Percentiles rank a stretch among this genome's conserved stretches.
Evolutionary conservation across 2,888 invertebrate genomes (phyloP).

Genomic region (Meandrusa payeni): DNA sequence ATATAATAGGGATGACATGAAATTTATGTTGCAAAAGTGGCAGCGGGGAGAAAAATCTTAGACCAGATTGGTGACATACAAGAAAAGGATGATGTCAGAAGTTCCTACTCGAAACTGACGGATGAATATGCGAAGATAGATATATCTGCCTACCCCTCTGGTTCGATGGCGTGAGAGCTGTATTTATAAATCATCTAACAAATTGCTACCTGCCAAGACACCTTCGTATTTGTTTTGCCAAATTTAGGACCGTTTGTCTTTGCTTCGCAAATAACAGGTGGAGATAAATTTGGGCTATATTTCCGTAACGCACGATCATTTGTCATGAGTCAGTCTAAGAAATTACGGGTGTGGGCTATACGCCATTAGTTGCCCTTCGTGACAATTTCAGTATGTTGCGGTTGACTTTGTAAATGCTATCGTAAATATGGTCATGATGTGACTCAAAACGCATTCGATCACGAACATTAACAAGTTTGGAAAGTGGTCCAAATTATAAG

Average conservation of each 20-base stretch:
- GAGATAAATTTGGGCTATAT: conserved; percentile 41
- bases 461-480: conserved; percentile 38
- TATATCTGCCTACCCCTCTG: too few relatives aligned
- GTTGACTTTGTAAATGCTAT: conserved; percentile 35
- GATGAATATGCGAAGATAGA: too few relatives aligned
- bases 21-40: too few relatives aligned
- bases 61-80: too few relatives aligned
- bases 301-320: conserved; percentile 47
- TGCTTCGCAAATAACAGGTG: conserved; percentile 44
- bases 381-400: conserved; percentile 48
- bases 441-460: conserved; percentile 51
- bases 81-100: too few relatives aligned
- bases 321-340: conserved; percentile 39
- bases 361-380: conserved; percentile 45
- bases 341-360: conserved; percentile 33
- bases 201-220: conserved; percentile 10
- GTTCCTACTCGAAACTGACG: too few relatives aligned
- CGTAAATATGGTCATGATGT: conserved; percentile 44
- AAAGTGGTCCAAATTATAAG: conserved; percentile 35
- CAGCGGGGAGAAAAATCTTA: too few relatives aligned
- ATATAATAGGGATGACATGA: too few relatives aligned
- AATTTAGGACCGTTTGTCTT: conserved; percentile 47
- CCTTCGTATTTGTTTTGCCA: conserved; percentile 34
- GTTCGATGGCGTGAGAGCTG: too few relatives aligned
- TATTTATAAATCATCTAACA: conserved; percentile 14